These are phyloP conservation scores for Telmatherina bonti DNA, from an alignment of 2,797 vertebrate species.

Conservation along the genomic window DNA sequence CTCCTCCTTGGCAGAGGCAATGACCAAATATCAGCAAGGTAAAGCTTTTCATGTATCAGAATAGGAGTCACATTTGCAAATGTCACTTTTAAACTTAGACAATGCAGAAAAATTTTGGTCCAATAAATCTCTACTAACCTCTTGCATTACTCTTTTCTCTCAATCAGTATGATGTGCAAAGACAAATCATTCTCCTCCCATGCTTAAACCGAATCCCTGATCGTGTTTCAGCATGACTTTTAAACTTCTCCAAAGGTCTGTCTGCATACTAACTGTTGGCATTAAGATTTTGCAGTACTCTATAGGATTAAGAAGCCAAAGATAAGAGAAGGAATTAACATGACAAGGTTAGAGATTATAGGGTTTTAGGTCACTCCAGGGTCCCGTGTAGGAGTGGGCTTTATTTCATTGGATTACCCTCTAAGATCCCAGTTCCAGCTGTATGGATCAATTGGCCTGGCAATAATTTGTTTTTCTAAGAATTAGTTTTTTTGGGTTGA, in stretches of 20 bases:
- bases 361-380: constrained; percentile 40
- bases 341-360: constrained; percentile 43
- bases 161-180: neutral
- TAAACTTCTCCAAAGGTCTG: constrained; percentile 22
- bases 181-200: neutral
- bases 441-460: constrained; percentile 40
- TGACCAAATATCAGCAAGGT: neutral
- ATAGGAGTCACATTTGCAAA: neutral
- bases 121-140: neutral
- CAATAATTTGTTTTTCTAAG: constrained; percentile 42
- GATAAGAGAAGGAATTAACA: constrained; percentile 47
- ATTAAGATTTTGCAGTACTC: constrained; percentile 16
- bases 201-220: constrained; percentile 11
- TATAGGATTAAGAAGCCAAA: constrained; percentile 26
- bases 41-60: neutral
- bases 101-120: neutral
- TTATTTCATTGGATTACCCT: constrained; percentile 55
- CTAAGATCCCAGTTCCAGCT: constrained; percentile 20
- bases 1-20: no score
- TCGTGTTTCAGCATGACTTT: constrained; percentile 10
- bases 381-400: constrained; percentile 11
- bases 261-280: constrained; percentile 25
- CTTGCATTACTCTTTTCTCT: neutral
- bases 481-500: constrained; percentile 22
- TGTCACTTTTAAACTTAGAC: neutral